These are phyloP conservation scores for Nebria salina DNA, from an alignment of 2,888 invertebrate species.

Conservation along the genomic window DNA sequence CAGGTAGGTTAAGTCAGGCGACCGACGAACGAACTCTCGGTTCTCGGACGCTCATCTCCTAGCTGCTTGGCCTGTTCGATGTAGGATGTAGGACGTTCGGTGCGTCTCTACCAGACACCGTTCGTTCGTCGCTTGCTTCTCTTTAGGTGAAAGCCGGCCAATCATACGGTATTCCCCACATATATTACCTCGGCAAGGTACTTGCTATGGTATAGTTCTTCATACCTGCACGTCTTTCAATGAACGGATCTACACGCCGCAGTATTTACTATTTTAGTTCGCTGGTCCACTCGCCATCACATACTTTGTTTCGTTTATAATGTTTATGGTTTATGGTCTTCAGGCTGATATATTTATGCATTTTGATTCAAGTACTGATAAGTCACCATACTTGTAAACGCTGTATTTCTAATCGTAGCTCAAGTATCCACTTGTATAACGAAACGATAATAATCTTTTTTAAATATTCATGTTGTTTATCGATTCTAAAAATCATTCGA, in stretches of 20 bases:
- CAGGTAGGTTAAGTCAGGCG: slow-evolving; percentile 25
- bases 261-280: neutral
- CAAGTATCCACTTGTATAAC: too few relatives aligned
- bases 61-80: neutral
- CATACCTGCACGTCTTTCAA: neutral
- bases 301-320: too few relatives aligned
- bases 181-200: neutral
- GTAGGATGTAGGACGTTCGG: slow-evolving; percentile 29
- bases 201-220: neutral
- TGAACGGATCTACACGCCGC: neutral
- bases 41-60: slow-evolving; percentile 31
- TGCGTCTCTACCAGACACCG: slow-evolving; percentile 24
- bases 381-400: too few relatives aligned
- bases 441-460: too few relatives aligned
- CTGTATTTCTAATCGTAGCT: too few relatives aligned
- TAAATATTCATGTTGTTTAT: too few relatives aligned
- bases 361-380: too few relatives aligned
- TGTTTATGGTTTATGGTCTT: too few relatives aligned
- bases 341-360: too few relatives aligned
- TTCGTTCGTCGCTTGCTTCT: slow-evolving; percentile 2
- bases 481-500: too few relatives aligned
- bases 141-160: slow-evolving; percentile 39
- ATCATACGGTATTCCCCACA: slow-evolving; percentile 16
- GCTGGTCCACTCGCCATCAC: neutral
- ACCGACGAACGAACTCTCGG: slow-evolving; percentile 9